Evolutionary conservation across 2,113 vertebrate genomes (phyloP).

Genomic region (Lepus americanus): DNA sequence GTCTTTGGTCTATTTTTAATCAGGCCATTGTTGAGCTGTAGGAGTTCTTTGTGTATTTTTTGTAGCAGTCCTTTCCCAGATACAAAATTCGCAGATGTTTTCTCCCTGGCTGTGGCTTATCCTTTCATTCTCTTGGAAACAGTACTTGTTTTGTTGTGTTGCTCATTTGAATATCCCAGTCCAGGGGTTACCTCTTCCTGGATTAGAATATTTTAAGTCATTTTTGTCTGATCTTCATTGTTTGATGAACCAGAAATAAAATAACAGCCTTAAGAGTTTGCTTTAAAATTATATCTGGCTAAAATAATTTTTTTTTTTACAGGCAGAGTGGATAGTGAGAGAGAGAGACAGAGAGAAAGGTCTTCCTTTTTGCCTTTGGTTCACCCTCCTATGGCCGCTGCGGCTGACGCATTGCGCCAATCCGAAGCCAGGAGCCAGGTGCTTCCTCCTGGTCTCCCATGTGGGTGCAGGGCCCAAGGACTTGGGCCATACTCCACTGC

Average conservation of each 20-base stretch:
- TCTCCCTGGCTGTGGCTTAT: background rate
- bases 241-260: background rate
- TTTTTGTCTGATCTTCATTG: background rate
- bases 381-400: no score
- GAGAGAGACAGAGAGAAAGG: no score
- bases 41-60: background rate
- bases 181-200: background rate
- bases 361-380: no score
- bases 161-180: background rate
- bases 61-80: background rate
- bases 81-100: background rate
- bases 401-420: no score
- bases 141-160: background rate
- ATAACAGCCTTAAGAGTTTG: background rate
- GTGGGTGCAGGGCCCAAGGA: no score
- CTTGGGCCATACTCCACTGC: no score
- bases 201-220: background rate
- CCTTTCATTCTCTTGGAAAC: background rate
- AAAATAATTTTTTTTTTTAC: constrained; percentile 39
- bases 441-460: no score
- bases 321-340: no score
- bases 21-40: background rate
- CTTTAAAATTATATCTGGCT: constrained; percentile 27
- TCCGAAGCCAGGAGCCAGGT: no score
- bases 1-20: background rate